These are phyloP conservation scores for Falcunculus frontatus DNA, from an alignment of 2,113 vertebrate genomes.

Conservation along the genomic window DNA sequence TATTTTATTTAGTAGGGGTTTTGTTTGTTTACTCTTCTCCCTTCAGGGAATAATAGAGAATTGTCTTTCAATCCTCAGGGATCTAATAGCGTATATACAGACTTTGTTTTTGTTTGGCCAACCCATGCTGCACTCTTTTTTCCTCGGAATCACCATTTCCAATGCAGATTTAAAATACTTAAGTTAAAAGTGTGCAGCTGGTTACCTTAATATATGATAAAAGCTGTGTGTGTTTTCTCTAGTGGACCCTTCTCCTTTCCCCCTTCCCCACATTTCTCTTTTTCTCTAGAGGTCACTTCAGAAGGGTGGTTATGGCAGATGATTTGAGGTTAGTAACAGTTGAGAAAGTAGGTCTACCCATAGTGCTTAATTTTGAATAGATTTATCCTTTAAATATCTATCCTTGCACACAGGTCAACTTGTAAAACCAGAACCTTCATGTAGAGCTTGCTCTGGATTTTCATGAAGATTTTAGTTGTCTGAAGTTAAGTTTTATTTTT, in stretches of 20 bases:
- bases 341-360: not conserved
- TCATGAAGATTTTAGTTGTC: not conserved
- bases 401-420: not conserved
- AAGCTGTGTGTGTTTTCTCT: not conserved
- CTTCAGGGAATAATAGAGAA: not conserved
- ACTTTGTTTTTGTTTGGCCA: not conserved
- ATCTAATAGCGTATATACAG: not conserved
- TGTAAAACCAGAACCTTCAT: not conserved
- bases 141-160: not conserved
- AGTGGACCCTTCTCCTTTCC: not conserved
- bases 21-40: not conserved
- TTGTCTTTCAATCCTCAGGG: not conserved
- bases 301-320: not conserved
- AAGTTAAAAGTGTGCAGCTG: not conserved
- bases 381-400: not conserved
- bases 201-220: not conserved
- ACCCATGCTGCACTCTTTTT: not conserved
- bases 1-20: not conserved
- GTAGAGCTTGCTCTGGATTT: not conserved
- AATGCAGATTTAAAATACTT: not conserved
- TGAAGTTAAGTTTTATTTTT: not conserved
- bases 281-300: not conserved
- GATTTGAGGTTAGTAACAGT: not conserved
- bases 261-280: not conserved
- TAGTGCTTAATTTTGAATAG: not conserved